Evolutionary conservation across 1,140 invertebrate species (phyloP).

Genomic region (Drosophila lacteicornis): DNA sequence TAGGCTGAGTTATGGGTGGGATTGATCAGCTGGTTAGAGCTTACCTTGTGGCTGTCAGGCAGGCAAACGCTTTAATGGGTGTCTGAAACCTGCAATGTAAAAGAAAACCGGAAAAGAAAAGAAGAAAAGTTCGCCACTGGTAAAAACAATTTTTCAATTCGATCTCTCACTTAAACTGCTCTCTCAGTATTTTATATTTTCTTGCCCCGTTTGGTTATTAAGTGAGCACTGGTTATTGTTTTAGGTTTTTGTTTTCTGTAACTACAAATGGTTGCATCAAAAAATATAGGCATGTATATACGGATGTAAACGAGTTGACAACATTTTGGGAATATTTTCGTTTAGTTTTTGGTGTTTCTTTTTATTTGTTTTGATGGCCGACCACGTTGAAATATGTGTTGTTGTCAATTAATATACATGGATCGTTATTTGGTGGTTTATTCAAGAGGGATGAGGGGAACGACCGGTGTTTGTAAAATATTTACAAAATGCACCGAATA

Average conservation of each 20-base stretch:
- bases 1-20: conserved; percentile 27
- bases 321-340: conserved; percentile 20
- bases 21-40: conserved; percentile 67
- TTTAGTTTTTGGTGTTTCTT: conserved; percentile 2
- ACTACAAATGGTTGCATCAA: conserved; percentile 49
- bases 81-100: conserved; percentile 85
- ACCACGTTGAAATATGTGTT: conserved; percentile 48
- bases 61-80: conserved; percentile 85
- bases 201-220: conserved; percentile 28
- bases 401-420: conserved; percentile 41
- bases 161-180: conserved; percentile 50
- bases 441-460: conserved; percentile 1
- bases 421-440: conserved; percentile 47
- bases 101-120: conserved; percentile 83
- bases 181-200: conserved; percentile 30
- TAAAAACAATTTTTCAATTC: conserved; percentile 70
- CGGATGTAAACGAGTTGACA: conserved; percentile 45
- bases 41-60: conserved; percentile 85
- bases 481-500: conserved; percentile 61
- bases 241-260: conserved; percentile 45
- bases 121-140: conserved; percentile 81
- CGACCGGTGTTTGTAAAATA: conserved; percentile 34
- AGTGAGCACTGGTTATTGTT: conserved; percentile 60
- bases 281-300: conserved; percentile 27
- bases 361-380: conserved; percentile 41